A percentile compares a stretch with the other conserved stretches of the same genome.
Evolutionary conservation across 2,888 invertebrate genomes (phyloP).

Genomic region (Hemistola chrysoprasaria): DNA sequence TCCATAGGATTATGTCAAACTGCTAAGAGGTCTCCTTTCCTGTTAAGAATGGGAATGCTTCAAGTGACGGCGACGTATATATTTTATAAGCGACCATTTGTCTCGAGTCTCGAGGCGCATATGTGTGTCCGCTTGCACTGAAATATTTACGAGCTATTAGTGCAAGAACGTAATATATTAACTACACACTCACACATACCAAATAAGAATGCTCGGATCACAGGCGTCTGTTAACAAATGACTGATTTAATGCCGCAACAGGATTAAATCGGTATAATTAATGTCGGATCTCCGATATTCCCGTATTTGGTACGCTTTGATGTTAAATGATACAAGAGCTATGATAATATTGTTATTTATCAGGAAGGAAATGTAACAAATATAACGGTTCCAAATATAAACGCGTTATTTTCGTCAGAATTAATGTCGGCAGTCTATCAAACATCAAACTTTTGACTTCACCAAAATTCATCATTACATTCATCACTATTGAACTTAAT

Average conservation of each 20-base stretch:
- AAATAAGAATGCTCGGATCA: conserved; percentile 43
- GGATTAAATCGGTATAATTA: conserved; percentile 56
- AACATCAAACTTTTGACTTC: conserved; percentile 19
- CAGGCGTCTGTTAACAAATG: conserved; percentile 56
- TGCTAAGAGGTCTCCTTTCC: too few relatives aligned
- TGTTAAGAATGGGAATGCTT: conserved; percentile 69
- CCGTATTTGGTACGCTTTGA: conserved; percentile 47
- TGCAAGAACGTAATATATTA: conserved; percentile 57
- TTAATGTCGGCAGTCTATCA: conserved; percentile 8
- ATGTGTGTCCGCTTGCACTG: conserved; percentile 62
- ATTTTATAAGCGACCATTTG: conserved; percentile 75
- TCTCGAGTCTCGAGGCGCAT: conserved; percentile 56
- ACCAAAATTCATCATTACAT: conserved; percentile 5
- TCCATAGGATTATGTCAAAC: too few relatives aligned
- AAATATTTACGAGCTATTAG: conserved; percentile 80
- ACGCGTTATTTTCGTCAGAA: too few relatives aligned
- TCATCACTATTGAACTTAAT: too few relatives aligned
- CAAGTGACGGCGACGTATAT: conserved; percentile 66
- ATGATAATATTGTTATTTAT: conserved; percentile 19
- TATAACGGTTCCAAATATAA: too few relatives aligned
- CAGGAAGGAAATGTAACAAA: conserved; percentile 21
- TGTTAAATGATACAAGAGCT: conserved; percentile 29
- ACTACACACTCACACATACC: too few relatives aligned
- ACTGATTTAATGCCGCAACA: conserved; percentile 65
- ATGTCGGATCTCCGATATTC: conserved; percentile 44